These are phyloP conservation scores for Phaonia tiefii DNA, from an alignment of 2,888 invertebrate species.

Conservation along the genomic window DNA sequence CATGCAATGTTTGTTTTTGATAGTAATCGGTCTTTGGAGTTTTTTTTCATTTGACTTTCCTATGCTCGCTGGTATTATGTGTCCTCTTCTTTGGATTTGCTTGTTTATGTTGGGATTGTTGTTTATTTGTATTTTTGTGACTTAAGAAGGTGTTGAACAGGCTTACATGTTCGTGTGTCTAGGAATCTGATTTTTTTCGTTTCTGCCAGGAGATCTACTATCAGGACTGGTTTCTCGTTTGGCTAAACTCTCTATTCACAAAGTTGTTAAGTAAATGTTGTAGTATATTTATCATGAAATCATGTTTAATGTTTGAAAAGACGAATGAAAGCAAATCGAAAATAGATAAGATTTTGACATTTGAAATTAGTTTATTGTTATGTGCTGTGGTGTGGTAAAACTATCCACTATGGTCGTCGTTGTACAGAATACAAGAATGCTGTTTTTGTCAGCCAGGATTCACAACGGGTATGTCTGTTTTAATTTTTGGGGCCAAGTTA, in stretches of 20 bases:
- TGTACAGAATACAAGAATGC: conserved; percentile 32
- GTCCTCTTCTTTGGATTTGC: conserved; percentile 25
- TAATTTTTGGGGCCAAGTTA: too few relatives aligned
- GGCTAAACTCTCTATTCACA: conserved; percentile 5
- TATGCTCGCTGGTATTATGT: conserved; percentile 13
- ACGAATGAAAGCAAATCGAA: conserved; percentile 50
- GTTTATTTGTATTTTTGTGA: too few relatives aligned
- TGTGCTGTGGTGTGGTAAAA: conserved; percentile 18
- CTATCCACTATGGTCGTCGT: neutral
- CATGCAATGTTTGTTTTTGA: conserved; percentile 67
- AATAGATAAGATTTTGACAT: conserved; percentile 77
- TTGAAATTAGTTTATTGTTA: conserved; percentile 76
- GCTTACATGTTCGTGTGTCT: conserved; percentile 48
- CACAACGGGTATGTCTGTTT: conserved; percentile 17
- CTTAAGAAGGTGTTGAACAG: conserved; percentile 57
- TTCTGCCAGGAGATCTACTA: conserved; percentile 46
- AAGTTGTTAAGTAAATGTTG: conserved; percentile 51
- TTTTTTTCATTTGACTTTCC: conserved; percentile 17
- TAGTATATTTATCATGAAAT: conserved; percentile 75
- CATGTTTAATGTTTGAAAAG: conserved; percentile 71
- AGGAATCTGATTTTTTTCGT: conserved; percentile 28
- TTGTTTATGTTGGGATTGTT: too few relatives aligned
- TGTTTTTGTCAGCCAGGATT: neutral
- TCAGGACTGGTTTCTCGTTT: conserved; percentile 10
- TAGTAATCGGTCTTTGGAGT: conserved; percentile 55